phyloP scores from a whole-genome alignment of 2,888 invertebrate genomes.

The Drosophila kuntzei region DNA sequence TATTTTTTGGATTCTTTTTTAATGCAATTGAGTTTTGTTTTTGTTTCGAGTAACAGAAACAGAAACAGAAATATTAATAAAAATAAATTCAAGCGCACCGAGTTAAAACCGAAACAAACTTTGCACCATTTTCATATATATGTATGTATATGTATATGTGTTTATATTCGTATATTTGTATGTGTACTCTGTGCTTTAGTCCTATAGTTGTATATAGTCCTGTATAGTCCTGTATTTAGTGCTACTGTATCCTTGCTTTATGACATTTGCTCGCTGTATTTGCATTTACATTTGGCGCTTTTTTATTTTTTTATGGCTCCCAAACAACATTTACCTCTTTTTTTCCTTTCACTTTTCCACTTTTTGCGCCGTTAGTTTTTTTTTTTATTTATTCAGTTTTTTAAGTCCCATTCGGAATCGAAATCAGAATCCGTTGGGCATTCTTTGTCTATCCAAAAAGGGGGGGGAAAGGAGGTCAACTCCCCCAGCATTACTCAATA shows the following conservation, averaged over 20 bases:
- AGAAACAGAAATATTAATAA: conserved; percentile 46
- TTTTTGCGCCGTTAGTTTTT: not conserved
- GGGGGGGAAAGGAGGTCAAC: not conserved
- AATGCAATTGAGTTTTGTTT: conserved; percentile 17
- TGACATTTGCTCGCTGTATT: conserved; percentile 72
- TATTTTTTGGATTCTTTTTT: conserved; percentile 13
- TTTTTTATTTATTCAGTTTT: conserved; percentile 10
- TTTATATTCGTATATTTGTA: conserved; percentile 5
- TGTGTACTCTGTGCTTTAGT: conserved; percentile 18
- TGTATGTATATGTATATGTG: conserved; percentile 19
- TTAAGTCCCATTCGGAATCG: conserved; percentile 24
- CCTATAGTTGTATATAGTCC: conserved; percentile 23
- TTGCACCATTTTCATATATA: conserved; percentile 75
- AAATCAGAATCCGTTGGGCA: conserved; percentile 25
- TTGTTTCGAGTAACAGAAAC: conserved; percentile 26
- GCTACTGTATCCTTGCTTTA: conserved; percentile 66
- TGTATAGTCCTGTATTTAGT: conserved; percentile 57
- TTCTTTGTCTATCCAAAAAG: conserved; percentile 11
- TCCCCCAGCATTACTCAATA: conserved; percentile 63
- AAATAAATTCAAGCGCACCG: conserved; percentile 82
- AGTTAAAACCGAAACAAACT: conserved; percentile 84
- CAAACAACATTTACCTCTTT: conserved; percentile 19
- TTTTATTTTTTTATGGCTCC: conserved; percentile 12
- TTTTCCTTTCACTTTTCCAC: conserved; percentile 9
- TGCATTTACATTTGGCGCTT: conserved; percentile 64